Evolutionary conservation across 2,113 vertebrate genomes (phyloP), one percentile per base, ranked within the genome.

Genomic region (Myxocyprinus asiaticus): DNA sequence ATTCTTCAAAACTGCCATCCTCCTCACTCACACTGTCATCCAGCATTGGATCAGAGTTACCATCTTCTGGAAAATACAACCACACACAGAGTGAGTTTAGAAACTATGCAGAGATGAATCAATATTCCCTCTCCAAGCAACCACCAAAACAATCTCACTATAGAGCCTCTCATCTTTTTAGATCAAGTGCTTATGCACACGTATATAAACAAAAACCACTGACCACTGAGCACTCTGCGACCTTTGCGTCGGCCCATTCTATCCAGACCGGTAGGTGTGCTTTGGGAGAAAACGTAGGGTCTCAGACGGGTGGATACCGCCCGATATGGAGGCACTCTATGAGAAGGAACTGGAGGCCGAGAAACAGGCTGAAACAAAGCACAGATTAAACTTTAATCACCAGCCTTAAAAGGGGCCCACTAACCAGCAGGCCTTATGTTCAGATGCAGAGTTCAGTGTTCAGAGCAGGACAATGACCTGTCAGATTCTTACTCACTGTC

Each of bases 21-120:
- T 98, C 96, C 87, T 99, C 98, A 0, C 96, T 98, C 70, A 96
- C 95, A 64, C 96, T 97, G 91, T 96, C 96, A 4, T 98, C 97
- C 12, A 93, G 93, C 82, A 94, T 90, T 4, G 88, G 88, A 78
- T 96, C 93, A 0, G 93, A 89, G 48, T 88, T 90, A 56, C 93
- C 95, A 85, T 95, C 97, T 92, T 33, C 22, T 33, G 22, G 1
- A 94, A 81, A 88, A 15, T 47, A 17, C 15, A 66, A 66, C 58
- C 9, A 59, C 17, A 71, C 66, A 33, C 53, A 7, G 42, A 78
- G 48, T 45, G 44, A 72, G 14, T 7, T 58, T 59, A 6, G 7
- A 33, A 33, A 33, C 3, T 1, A 33, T 3, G 3, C 22, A 33
- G 22, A 3, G 22, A 63, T 5, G 45, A 22, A 59, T 64, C 56